Conservation (phyloP, 2,888 invertebrate genomes). For the Meloe dianella region DNA sequence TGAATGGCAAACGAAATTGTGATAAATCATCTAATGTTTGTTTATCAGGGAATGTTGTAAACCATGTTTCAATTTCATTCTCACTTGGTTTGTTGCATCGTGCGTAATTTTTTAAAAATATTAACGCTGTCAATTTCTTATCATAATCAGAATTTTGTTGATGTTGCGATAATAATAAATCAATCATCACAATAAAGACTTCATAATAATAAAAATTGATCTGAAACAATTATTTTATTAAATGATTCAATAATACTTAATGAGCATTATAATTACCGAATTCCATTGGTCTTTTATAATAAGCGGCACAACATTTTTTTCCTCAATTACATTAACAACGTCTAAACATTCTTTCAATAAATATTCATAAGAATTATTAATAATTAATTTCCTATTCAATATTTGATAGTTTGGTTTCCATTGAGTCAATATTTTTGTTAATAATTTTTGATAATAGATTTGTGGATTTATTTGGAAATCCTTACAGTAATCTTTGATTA, state of each 20-base stretch:
- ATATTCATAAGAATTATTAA: slow-evolving; percentile 44
- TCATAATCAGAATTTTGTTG: slow-evolving; percentile 9
- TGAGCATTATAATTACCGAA: not conserved
- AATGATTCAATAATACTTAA: too few species aligned
- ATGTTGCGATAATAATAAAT: slow-evolving; percentile 46
- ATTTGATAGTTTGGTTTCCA: slow-evolving; percentile 60
- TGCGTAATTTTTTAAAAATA: slow-evolving; percentile 52
- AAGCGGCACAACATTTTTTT: not conserved
- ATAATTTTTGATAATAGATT: slow-evolving; percentile 33
- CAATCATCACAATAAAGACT: slow-evolving; percentile 59
- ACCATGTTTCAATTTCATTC: slow-evolving; percentile 61
- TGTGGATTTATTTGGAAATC: slow-evolving; percentile 57
- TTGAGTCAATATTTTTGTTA: slow-evolving; percentile 46
- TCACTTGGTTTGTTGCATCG: slow-evolving; percentile 57
- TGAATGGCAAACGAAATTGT: slow-evolving; percentile 61
- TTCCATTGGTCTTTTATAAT: slow-evolving; percentile 2
- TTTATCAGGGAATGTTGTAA: slow-evolving; percentile 52
- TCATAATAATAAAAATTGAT: slow-evolving; percentile 64
- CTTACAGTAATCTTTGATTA: slow-evolving; percentile 58
- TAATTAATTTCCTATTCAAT: slow-evolving; percentile 38
- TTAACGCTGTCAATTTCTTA: slow-evolving; percentile 41
- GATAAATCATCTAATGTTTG: slow-evolving; percentile 59
- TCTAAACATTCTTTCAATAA: slow-evolving; percentile 52
- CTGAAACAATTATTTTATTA: too few species aligned
- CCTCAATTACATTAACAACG: slow-evolving; percentile 42